Evolutionary conservation across 2,797 vertebrate genomes (phyloP), one percentile per base, ranked within the genome.

Genomic region (Poeciliopsis presidionis): DNA sequence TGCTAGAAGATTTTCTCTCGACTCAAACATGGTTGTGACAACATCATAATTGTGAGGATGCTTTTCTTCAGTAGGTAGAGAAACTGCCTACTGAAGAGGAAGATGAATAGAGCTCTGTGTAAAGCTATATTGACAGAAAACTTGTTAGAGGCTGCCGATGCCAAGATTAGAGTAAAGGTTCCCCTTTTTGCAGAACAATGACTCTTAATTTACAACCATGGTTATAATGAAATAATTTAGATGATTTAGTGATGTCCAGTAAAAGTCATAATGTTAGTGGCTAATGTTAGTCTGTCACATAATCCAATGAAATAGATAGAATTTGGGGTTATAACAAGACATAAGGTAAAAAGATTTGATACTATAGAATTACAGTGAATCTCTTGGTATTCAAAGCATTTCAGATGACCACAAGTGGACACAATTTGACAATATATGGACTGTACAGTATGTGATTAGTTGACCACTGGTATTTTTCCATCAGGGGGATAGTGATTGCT

Each of bases 401-500:
- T 88, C 61, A 72, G 14, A 45, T 74, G 69, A 53, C 85, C 79
- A 71, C 70, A 85, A 75, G 75, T 73, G 80, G 82, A 84, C 82
- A 87, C 74, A 63, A 75, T 33, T 41, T 53, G 25, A 39, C 79
- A 87, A 85, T 28, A 3, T 0, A 36, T 36, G 63, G 7, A 76
- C 25, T 46, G 6, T 33, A 18, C 13, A 28, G 75, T 41, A 73
- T 36, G 77, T 53, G 28, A 72, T 33, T 73, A 65, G 13, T 72
- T 28, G 75, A 74, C 33, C 39, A 4, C n/a, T 75, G 71, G 90
- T 92, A 74, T 74, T 92, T 94, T 92, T 94, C 91, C 90, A 85
- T 79, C 75, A 90, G 73, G 84, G 47, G 78, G 77, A 86, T 75
- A 70, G 76, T 76, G 33, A 49, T 71, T 77, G 75, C 46, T 18